Percentiles rank a stretch among this genome's conserved stretches.
Evolutionary conservation across 2,797 vertebrate species (phyloP).

Genomic region (Rhabdophis nuchalis): DNA sequence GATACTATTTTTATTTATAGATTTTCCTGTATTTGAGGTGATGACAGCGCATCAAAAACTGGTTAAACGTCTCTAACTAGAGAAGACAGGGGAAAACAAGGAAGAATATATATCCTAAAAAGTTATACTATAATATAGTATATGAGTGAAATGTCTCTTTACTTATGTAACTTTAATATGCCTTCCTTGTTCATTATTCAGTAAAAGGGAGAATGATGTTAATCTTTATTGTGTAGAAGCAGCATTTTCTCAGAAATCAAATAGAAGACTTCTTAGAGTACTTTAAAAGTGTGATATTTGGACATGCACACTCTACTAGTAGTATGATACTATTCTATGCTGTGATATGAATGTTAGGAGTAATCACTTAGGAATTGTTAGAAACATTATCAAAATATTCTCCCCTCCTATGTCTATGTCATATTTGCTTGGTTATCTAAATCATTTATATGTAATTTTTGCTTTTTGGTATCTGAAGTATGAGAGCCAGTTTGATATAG

Average conservation of each 20-base stretch:
- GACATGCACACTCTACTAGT: too few species aligned
- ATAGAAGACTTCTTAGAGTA: background rate
- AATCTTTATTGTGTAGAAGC: background rate
- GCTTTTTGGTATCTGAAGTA: background rate
- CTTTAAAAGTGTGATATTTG: background rate
- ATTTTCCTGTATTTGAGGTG: background rate
- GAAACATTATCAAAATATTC: background rate
- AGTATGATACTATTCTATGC: background rate
- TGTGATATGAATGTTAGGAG: background rate
- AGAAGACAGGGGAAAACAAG: background rate
- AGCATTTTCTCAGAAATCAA: background rate
- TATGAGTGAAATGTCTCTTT: background rate
- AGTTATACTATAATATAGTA: background rate
- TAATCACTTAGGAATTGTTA: background rate
- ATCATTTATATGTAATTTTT: background rate
- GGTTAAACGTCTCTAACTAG: background rate
- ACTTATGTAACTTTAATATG: background rate
- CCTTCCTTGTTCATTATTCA: background rate
- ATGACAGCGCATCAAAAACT: background rate
- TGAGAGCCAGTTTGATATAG: background rate
- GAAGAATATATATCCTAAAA: background rate
- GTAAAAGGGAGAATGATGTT: background rate
- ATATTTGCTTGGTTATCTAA: background rate
- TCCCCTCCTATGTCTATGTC: background rate
- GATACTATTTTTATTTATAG: background rate